phyloP scores from a whole-genome alignment of 2,888 invertebrate species.

The Eilema griseolum region DNA sequence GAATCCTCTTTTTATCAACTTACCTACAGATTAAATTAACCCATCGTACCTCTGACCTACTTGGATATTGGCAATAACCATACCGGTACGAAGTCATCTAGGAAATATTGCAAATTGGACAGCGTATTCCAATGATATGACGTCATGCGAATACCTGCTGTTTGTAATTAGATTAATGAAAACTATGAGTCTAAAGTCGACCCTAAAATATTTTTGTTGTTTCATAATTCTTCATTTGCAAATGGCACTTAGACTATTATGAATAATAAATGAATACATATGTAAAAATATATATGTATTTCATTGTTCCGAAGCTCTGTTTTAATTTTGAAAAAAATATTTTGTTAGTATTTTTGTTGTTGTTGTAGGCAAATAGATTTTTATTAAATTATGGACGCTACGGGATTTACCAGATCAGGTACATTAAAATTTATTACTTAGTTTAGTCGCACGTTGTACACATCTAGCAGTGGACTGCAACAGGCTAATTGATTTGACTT shows the following conservation, averaged over 20 bases:
- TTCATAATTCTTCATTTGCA: background rate
- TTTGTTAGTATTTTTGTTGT: too few species aligned
- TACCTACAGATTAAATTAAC: slow-evolving; percentile 33
- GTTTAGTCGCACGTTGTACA: too few species aligned
- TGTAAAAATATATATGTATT: too few species aligned
- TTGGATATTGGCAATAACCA: slow-evolving; percentile 35
- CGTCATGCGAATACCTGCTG: slow-evolving; percentile 22
- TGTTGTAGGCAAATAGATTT: too few species aligned
- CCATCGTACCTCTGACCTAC: slow-evolving; percentile 24
- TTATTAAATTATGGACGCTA: too few species aligned
- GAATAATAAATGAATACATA: background rate
- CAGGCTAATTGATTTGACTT: too few species aligned
- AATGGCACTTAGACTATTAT: background rate
- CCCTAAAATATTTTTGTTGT: background rate
- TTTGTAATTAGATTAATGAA: slow-evolving; percentile 32
- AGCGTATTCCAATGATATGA: slow-evolving; percentile 8
- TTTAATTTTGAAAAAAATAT: too few species aligned
- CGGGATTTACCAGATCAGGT: too few species aligned
- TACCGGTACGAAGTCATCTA: slow-evolving; percentile 17
- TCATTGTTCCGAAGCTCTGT: too few species aligned
- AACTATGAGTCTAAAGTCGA: background rate
- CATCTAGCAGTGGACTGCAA: too few species aligned
- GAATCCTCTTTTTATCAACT: slow-evolving; percentile 7
- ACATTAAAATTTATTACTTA: too few species aligned
- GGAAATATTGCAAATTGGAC: slow-evolving; percentile 19